Evolutionary conservation across 2,113 vertebrate genomes (phyloP), one percentile per base, ranked within the genome.

Genomic region (Ictidomys tridecemlineatus): DNA sequence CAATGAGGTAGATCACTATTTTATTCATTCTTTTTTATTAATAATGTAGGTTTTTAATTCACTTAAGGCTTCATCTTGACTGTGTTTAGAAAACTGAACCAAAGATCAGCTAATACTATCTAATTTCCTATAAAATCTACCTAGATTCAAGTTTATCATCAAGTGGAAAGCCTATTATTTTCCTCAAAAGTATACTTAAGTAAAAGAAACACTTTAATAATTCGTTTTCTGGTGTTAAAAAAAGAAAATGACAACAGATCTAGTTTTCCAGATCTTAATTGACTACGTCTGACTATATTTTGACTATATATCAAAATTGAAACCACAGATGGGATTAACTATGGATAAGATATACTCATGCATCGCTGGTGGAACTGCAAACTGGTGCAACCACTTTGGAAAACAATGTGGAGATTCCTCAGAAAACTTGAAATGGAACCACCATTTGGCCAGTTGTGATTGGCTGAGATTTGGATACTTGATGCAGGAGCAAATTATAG

Each of bases 11-110:
- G 56, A 12, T 42, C 90, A 34, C 17, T 67, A 12, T 87, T 83
- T 39, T 12, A 48, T 79, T 18, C 5, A 22, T 73, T 51, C 20
- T 53, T 77, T 85, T 58, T 74, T 28, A 28, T 26, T 58, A 69
- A 85, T 8, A 82, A 92, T 30, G 26, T 87, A n/a, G 12, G 83
- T 73, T 88, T 94, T 92, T 34, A 1, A 85, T 20, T 72, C 53
- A 70, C 14, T 85, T 61, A 78, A 70, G 58, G 67, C 32, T 18
- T 84, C 2, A 14, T 65, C 58, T 93, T 96, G 92, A 76, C 17
- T 80, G 51, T 76, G 32, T 79, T 88, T 92, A 89, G 34, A 85
- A 96, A 93, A 82, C 18, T 85, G 42, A 8, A 28, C 70, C 78
- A 18, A 84, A 92, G 26, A 51, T 79, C 30, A 85, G 6, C 45